Evolutionary conservation across 2,888 invertebrate species (phyloP), one percentile per base, ranked within the genome.

Genomic region (Plagodis dolabraria): DNA sequence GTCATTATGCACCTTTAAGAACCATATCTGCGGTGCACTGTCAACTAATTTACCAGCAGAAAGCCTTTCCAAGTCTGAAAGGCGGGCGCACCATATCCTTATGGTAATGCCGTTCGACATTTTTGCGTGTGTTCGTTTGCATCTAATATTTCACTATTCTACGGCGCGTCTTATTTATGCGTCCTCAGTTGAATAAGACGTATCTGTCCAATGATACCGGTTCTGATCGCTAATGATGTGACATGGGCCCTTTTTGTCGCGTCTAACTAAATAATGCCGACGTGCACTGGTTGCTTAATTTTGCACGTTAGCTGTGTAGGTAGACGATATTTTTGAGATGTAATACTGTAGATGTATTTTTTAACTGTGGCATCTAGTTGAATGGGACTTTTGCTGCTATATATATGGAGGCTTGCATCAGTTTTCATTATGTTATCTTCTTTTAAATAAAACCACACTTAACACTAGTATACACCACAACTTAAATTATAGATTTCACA

Each of bases 111-210:
- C 60, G 59, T 69, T 66, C 85, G 75, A 84, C 89, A 89, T 90
- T 89, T 92, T 91, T 90, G 85, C 84, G 69, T 77, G 71, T 77
- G 80, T 86, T 85, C 86, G 87, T 88, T 87, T 90, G 90, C 89
- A 91, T 91, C 85, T 89, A 87, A 89, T 89, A 87, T 87, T 87
- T 89, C 82, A 85, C 82, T 79, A 77, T 78, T 70, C 57, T 57
- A 33, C 49, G 51, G 77, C 72, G 79, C 84, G 82, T 89, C 88
- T 87, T 87, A 82, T 89, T 89, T 87, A 87, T 90, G 74, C 79
- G 70, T 71, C 63, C 66, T 63, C 48, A 65, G 75, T 74, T 83
- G 91, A 92, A 83, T 89, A 85, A 92, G 69, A 70, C 68, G 83
- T 90, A 84, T 81, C 86, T 85, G 86, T 89, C 87, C 74, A 70